Evolutionary conservation across 2,888 invertebrate species (phyloP).

Genomic region (Xanthostigma xanthostigma): DNA sequence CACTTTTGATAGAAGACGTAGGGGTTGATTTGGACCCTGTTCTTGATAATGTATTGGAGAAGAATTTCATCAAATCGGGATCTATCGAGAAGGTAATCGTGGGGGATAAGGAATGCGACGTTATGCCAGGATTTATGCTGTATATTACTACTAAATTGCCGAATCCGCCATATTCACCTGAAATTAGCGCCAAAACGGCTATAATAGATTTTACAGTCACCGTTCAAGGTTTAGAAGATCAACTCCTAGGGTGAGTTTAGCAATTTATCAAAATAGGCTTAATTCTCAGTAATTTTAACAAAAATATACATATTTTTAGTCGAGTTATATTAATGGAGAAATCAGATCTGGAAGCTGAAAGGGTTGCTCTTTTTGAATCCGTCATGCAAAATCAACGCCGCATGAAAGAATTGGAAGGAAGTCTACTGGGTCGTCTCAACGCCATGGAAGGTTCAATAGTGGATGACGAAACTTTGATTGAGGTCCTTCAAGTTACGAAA

Average conservation of each 20-base stretch:
- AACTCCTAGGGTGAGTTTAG: constrained; percentile 45
- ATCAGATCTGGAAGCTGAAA: constrained; percentile 85
- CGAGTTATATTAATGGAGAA: constrained; percentile 93
- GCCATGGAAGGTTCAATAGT: constrained; percentile 88
- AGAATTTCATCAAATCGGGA: constrained; percentile 95
- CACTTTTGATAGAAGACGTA: constrained; percentile 87
- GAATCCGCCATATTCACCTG: constrained; percentile 93
- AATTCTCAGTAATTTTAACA: not conserved
- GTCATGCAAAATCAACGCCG: constrained; percentile 92
- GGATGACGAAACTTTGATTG: constrained; percentile 88
- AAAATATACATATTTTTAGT: constrained; percentile 23
- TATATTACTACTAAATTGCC: constrained; percentile 93
- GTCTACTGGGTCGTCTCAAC: constrained; percentile 77
- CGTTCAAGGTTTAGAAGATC: constrained; percentile 91
- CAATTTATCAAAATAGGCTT: constrained; percentile 15
- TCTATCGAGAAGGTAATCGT: constrained; percentile 89
- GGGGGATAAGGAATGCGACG: constrained; percentile 93
- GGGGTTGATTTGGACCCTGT: constrained; percentile 91
- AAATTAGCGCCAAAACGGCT: constrained; percentile 90
- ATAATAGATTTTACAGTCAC: constrained; percentile 97
- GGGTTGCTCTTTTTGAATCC: constrained; percentile 84
- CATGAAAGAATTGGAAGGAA: constrained; percentile 91
- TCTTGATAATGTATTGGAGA: constrained; percentile 90
- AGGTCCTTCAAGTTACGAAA: constrained; percentile 68
- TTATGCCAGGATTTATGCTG: constrained; percentile 87